Evolutionary conservation across 1,140 invertebrate species (phyloP).

Genomic region (Lordiphosa mommai): DNA sequence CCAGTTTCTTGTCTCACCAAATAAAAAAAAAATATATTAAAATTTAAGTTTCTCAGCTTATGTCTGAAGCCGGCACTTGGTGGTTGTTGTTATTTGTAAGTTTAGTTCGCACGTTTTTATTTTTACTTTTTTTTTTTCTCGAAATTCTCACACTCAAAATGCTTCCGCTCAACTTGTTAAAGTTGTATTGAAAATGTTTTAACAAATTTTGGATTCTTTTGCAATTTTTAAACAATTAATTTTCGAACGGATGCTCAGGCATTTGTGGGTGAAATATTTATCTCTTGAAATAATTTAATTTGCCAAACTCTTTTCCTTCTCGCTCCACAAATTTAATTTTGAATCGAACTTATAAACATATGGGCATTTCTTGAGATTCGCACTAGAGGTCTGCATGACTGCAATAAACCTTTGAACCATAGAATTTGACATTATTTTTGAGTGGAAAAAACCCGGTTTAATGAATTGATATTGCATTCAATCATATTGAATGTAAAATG

Average conservation of each 20-base stretch:
- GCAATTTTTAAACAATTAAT: conserved; percentile 1
- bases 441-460: too few relatives aligned
- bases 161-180: conserved; percentile 46
- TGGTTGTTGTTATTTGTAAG: conserved; percentile 42
- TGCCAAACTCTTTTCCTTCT: too few relatives aligned
- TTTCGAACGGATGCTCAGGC: conserved; percentile 22
- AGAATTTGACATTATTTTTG: too few relatives aligned
- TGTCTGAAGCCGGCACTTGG: conserved; percentile 54
- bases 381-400: too few relatives aligned
- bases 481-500: too few relatives aligned
- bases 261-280: not conserved
- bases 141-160: conserved; percentile 34
- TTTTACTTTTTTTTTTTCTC: conserved; percentile 14
- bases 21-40: conserved; percentile 40
- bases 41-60: conserved; percentile 66
- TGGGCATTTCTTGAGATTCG: too few relatives aligned
- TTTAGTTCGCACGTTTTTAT: conserved; percentile 73
- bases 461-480: too few relatives aligned
- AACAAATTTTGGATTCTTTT: not conserved
- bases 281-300: conserved; percentile 17
- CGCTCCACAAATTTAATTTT: too few relatives aligned
- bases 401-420: too few relatives aligned
- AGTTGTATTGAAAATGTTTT: conserved; percentile 21
- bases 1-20: conserved; percentile 65
- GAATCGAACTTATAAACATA: too few relatives aligned